Conservation (phyloP, 1,140 invertebrate species). For the Linepithema humile region DNA sequence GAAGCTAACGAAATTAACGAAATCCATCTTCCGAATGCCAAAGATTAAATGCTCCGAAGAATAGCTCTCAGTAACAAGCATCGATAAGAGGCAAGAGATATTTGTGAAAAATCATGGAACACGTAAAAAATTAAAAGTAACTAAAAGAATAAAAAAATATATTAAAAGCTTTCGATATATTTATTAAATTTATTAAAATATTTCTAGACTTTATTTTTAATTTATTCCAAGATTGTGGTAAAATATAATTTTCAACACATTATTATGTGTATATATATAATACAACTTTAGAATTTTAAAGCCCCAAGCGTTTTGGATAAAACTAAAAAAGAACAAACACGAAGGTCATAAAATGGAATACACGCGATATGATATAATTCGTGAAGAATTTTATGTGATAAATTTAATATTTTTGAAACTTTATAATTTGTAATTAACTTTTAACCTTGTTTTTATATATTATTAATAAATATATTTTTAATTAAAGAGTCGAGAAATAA, state of each 20-base stretch:
- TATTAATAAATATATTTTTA: conserved; percentile 2
- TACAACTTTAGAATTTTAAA: background rate
- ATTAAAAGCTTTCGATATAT: background rate
- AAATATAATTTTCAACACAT: background rate
- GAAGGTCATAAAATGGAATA: no score
- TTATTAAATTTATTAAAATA: background rate
- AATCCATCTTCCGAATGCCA: background rate
- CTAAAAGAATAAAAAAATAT: background rate
- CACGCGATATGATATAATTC: no score
- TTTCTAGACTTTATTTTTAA: background rate
- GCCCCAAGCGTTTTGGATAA: background rate
- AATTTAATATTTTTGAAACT: conserved; percentile 20
- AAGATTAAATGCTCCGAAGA: background rate
- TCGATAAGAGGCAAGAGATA: background rate
- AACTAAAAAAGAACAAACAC: background rate
- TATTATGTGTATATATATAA: background rate
- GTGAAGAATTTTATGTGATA: background rate
- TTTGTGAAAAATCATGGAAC: background rate
- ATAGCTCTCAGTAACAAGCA: background rate
- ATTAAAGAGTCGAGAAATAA: background rate
- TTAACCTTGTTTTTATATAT: background rate
- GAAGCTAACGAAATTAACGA: background rate
- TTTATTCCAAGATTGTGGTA: background rate
- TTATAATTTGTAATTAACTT: conserved; percentile 3
- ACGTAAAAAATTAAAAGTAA: background rate